Percentiles rank a stretch among this genome's conserved stretches.
phyloP scores from a whole-genome alignment of 2,113 vertebrate genomes.

The Serranochromis macrocephalus region DNA sequence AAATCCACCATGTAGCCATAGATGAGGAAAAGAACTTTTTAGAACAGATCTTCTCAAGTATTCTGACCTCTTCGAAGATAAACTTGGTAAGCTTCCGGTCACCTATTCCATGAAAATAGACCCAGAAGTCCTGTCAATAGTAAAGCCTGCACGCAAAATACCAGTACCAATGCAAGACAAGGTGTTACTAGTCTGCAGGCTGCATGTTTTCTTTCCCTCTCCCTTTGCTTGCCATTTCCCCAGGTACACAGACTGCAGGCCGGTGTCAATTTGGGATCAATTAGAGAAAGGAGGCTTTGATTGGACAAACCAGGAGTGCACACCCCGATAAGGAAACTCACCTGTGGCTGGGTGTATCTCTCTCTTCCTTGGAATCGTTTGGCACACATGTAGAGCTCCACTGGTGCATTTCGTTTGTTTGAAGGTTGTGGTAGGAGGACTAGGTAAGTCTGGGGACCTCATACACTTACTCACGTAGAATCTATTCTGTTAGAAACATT shows the following conservation, averaged over 20 bases:
- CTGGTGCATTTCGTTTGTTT: not conserved
- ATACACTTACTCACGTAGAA: not conserved
- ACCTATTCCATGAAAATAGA: not conserved
- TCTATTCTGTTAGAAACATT: not conserved
- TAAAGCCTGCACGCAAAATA: not conserved
- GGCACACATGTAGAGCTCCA: not conserved
- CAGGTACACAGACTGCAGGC: not conserved
- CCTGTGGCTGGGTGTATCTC: not conserved
- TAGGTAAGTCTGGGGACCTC: not conserved
- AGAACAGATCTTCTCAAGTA: not conserved
- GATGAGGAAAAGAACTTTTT: not conserved
- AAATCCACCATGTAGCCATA: not conserved
- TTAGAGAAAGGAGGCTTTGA: not conserved
- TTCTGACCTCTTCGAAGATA: not conserved
- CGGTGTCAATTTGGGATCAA: not conserved
- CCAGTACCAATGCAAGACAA: not conserved
- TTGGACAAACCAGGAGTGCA: not conserved
- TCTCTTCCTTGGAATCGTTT: not conserved
- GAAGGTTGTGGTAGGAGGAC: not conserved
- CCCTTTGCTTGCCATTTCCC: not conserved
- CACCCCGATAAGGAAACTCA: not conserved
- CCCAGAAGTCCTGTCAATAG: not conserved
- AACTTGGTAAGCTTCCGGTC: not conserved
- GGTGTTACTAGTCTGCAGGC: not conserved
- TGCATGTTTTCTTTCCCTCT: not conserved